Evolutionary conservation across 1,140 invertebrate species (phyloP), one percentile per base, ranked within the genome.

Genomic region (Ylistrum balloti): DNA sequence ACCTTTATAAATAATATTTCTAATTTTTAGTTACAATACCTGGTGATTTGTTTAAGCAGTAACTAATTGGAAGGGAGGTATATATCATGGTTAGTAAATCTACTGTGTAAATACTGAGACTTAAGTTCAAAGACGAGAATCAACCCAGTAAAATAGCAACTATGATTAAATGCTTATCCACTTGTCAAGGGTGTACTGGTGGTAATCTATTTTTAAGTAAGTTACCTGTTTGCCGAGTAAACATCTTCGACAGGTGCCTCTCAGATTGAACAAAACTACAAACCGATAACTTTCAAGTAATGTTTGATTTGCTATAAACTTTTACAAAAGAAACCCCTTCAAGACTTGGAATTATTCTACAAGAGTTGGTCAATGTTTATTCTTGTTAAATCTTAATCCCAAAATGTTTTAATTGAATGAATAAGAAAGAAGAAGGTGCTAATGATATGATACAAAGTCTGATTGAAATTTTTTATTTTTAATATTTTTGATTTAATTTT

Each of bases 221-320:
- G 56, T 74, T 74, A 74, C 56, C n/a, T 74, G 56, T 74, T 74
- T 74, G 56, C 56, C 22, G 28, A n/a, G 56, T 74, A 74, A 74
- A 74, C n/a, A 74, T 28, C n/a, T 74, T 74, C 56, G 56, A 74
- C 56, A 74, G 56, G 56, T 74, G 56, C 56, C n/a, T 11, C 17
- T 74, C 9, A 74, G 56, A 74, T 74, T 17, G 11, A 11, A 74
- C 56, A 74, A 74, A 74, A 74, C 56, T 28, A 74, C 56, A 74
- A n/a, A 9, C 56, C 56, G 56, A 74, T 74, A n/a, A 74, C 56
- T 74, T 74, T 74, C 56, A 74, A 74, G 56, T 28, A 74, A 17
- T 74, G 56, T 74, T 74, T 74, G 56, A 74, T 74, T 74, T 74
- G 2, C 56, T n/a, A 74, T 74, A 22, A n/a, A 28, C 22, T 28